Evolutionary conservation across 2,888 invertebrate genomes (phyloP), one percentile per base, ranked within the genome.

Genomic region (Andrena hattorfiana): DNA sequence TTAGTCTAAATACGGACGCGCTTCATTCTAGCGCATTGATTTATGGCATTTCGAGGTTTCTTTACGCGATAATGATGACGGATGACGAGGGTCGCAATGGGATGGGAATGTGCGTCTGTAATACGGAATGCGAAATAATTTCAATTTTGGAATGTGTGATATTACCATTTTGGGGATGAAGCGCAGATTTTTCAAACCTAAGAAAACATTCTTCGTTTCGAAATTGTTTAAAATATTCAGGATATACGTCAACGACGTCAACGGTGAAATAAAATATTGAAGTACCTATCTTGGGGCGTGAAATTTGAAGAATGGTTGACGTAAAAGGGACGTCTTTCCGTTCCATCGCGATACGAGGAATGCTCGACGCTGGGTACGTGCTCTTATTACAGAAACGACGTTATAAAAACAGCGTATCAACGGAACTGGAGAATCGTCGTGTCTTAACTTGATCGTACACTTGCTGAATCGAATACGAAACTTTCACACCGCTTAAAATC

Each of bases 321-420:
- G 30, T 48, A 56, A 70, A 63, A 42, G n/a, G 6, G 54, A 54
- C 42, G 62, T 70, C 42, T 60, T 62, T 68, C 30, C 23, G 63
- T 49, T 63, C 42, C 30, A 16, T 56, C 35, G 51, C 42, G 48
- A 28, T 69, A 16, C 32, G 32, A 35, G 26, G 56, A 35, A 48
- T 59, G 49, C 69, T 60, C 35, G 51, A 20, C 60, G 51, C 32
- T 32, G 30, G 26, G 35, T 62, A 67, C 20, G 51, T n/a, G 70
- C 49, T 75, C 69, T 62, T 75, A 62, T 69, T 69, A 62, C 69
- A 42, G 51, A 62, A 75, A 75, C 70, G 70, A 70, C 35, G 76
- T 76, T 70, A 54, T 63, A 63, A 76, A 63, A 76, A 76, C 23
- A 49, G 32, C 49, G 10, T 70, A 70, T 76, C 76, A 76, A 70